Evolutionary conservation across 2,797 vertebrate species (phyloP).

Genomic region (Thaleichthys pacificus): DNA sequence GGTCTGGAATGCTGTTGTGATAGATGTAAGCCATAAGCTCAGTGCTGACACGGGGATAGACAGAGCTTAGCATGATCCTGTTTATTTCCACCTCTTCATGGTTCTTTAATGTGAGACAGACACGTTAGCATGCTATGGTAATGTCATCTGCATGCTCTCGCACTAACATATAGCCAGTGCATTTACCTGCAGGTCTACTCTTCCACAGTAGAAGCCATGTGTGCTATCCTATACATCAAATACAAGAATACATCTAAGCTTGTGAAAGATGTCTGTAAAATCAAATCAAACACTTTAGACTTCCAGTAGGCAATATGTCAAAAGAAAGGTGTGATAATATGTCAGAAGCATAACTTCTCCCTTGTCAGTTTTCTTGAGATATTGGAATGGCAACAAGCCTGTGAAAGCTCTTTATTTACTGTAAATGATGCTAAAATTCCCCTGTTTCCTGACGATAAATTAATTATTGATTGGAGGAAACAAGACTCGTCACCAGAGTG

Average conservation of each 20-base stretch:
- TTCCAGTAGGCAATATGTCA: too few relatives aligned
- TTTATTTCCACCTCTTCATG: conserved; percentile 36
- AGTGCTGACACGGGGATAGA: conserved; percentile 27
- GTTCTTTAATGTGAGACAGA: background rate
- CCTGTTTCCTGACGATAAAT: background rate
- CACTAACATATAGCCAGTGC: background rate
- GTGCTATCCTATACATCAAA: too few relatives aligned
- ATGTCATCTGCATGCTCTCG: background rate
- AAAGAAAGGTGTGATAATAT: too few relatives aligned
- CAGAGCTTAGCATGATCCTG: conserved; percentile 20
- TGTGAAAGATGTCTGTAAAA: too few relatives aligned
- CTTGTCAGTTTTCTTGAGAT: too few relatives aligned
- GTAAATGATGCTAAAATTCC: background rate
- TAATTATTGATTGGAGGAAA: background rate
- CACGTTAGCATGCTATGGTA: background rate
- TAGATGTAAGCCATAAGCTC: background rate
- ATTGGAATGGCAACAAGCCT: too few relatives aligned
- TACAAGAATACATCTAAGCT: too few relatives aligned
- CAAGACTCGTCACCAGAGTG: conserved; percentile 15
- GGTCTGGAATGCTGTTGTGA: background rate
- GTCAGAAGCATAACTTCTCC: too few relatives aligned
- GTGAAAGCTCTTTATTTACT: background rate
- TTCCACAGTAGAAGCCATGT: too few relatives aligned
- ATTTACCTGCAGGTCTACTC: too few relatives aligned
- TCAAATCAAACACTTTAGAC: too few relatives aligned